These are phyloP conservation scores for Dromiciops gliroides DNA, from an alignment of 2,113 vertebrate species.

Conservation along the genomic window DNA sequence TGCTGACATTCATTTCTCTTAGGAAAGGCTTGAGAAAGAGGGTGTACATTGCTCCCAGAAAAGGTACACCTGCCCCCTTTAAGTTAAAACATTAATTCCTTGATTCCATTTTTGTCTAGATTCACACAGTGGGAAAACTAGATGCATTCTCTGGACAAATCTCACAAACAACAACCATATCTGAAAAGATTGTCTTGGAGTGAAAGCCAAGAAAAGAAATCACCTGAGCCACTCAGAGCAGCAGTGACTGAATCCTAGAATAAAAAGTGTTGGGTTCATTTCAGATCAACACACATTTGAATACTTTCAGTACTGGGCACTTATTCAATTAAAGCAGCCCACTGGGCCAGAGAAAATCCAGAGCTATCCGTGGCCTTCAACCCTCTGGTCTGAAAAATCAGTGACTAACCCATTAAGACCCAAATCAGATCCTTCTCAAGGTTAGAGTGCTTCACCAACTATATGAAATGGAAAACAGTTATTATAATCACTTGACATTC, in stretches of 20 bases:
- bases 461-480: conserved; percentile 69
- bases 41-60: background rate
- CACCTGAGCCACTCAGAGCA: background rate
- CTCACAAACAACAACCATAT: background rate
- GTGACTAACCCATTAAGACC: conserved; percentile 15
- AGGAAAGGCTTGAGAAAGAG: background rate
- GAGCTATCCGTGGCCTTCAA: conserved; percentile 57
- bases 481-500: conserved; percentile 49
- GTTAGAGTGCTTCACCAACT: conserved; percentile 62
- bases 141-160: background rate
- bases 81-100: conserved; percentile 10
- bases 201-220: conserved; percentile 11
- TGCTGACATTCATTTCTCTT: background rate
- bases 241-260: conserved; percentile 50
- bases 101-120: background rate
- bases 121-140: conserved; percentile 41
- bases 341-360: conserved; percentile 61
- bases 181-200: background rate
- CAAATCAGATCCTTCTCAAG: conserved; percentile 51
- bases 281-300: conserved; percentile 63
- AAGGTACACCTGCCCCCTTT: background rate
- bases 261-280: conserved; percentile 45
- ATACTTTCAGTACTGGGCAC: conserved; percentile 63
- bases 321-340: conserved; percentile 67
- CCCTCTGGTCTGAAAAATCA: conserved; percentile 70